Percentiles rank a stretch among this genome's conserved stretches.
phyloP scores from a whole-genome alignment of 2,888 invertebrate species.

The Epistrophe eligans region DNA sequence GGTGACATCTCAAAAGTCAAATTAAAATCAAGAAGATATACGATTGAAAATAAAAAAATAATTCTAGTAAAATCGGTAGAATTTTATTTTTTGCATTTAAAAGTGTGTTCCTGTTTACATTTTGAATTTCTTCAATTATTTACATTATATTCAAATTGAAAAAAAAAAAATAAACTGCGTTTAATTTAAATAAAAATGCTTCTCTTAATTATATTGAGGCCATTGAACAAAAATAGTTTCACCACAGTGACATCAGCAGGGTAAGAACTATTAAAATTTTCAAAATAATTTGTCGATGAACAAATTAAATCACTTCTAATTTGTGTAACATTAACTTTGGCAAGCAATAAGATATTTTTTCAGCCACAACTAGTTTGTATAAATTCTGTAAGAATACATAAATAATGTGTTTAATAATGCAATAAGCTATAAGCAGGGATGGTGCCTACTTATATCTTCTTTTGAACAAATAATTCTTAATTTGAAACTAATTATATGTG shows the following conservation, averaged over 20 bases:
- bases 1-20: too few species aligned
- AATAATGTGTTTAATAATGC: too few species aligned
- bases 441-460: neutral
- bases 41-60: too few species aligned
- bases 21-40: too few species aligned
- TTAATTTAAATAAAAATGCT: neutral
- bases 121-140: too few species aligned
- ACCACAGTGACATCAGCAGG: slow-evolving; percentile 6
- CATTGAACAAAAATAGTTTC: slow-evolving; percentile 57
- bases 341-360: neutral
- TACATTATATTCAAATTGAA: too few species aligned
- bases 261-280: slow-evolving; percentile 36
- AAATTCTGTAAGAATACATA: neutral
- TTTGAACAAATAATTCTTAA: neutral
- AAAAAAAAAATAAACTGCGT: too few species aligned
- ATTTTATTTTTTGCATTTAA: too few species aligned
- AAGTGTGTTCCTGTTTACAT: too few species aligned
- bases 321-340: slow-evolving; percentile 10
- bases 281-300: slow-evolving; percentile 57
- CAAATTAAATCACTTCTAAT: slow-evolving; percentile 59
- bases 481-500: slow-evolving; percentile 17
- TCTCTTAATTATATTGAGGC: slow-evolving; percentile 56
- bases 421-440: too few species aligned
- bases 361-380: neutral
- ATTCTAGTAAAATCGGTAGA: too few species aligned